These are phyloP conservation scores for Poeciliopsis presidionis DNA, from an alignment of 2,797 vertebrate species.

Conservation along the genomic window DNA sequence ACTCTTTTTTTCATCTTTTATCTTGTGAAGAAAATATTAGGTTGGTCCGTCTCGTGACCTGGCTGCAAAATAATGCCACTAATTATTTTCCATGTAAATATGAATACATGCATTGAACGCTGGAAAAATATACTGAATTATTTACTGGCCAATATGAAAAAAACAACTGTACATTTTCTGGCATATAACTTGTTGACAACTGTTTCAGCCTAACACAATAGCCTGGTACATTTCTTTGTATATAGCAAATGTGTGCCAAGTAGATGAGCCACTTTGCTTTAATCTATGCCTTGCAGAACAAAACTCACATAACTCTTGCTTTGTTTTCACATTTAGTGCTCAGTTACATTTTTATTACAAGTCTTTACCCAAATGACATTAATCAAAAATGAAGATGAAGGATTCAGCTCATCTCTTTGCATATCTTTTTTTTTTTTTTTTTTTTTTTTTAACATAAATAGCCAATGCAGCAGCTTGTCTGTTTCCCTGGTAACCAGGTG, in stretches of 20 bases:
- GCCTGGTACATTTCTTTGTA: constrained; percentile 43
- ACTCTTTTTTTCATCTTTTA: background rate
- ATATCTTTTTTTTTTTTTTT: too few relatives aligned
- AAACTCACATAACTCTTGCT: constrained; percentile 14
- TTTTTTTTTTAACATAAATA: constrained; percentile 68
- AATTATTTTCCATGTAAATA: constrained; percentile 11
- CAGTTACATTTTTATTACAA: constrained; percentile 32
- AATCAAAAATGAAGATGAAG: constrained; percentile 14
- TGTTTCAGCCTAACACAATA: constrained; percentile 50
- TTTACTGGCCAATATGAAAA: constrained; percentile 42
- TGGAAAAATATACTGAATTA: constrained; percentile 21
- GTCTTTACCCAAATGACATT: constrained; percentile 38
- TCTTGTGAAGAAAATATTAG: background rate
- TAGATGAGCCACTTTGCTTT: constrained; percentile 30
- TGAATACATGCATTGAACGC: constrained; percentile 19
- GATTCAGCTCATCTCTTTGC: constrained; percentile 15
- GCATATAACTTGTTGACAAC: constrained; percentile 42
- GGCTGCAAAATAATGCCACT: background rate
- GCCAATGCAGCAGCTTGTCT: constrained; percentile 56
- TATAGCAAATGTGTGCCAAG: constrained; percentile 46
- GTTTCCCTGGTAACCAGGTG: constrained; percentile 81
- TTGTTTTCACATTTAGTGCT: constrained; percentile 25
- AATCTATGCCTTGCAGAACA: constrained; percentile 38
- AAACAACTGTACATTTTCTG: constrained; percentile 44
- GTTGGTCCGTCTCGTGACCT: background rate